A percentile compares a stretch with the other conserved stretches of the same genome.
Evolutionary conservation across 2,888 invertebrate species (phyloP).

Genomic region (Willowsia nigromaculata): DNA sequence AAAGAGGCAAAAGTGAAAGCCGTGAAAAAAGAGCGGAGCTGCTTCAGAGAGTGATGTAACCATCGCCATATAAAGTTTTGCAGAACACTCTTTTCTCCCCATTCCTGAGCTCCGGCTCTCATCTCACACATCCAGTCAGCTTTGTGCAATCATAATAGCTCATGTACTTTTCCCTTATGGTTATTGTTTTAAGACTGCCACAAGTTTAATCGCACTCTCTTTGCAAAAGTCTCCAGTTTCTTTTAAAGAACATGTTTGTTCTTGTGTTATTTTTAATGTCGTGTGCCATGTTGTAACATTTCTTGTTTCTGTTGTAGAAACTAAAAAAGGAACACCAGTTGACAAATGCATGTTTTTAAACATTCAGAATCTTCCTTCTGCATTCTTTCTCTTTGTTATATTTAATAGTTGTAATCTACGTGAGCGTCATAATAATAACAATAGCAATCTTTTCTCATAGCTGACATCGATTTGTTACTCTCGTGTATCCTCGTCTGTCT

Average conservation of each 20-base stretch:
- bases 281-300: too few species aligned
- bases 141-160: neutral
- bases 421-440: slow-evolving; percentile 9
- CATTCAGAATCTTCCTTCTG: neutral
- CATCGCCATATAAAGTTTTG: slow-evolving; percentile 33
- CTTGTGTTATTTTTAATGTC: too few species aligned
- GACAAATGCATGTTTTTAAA: too few species aligned
- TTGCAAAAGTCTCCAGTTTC: neutral
- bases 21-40: neutral
- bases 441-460: neutral
- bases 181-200: neutral
- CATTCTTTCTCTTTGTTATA: neutral
- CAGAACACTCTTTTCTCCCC: neutral
- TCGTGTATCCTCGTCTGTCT: neutral
- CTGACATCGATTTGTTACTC: neutral
- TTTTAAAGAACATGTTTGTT: too few species aligned
- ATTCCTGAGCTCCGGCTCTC: slow-evolving; percentile 52
- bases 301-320: too few species aligned
- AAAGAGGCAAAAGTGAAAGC: slow-evolving; percentile 5
- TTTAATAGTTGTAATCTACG: neutral
- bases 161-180: neutral
- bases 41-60: neutral
- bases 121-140: slow-evolving; percentile 28
- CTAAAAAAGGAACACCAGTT: too few species aligned
- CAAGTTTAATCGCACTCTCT: neutral